Evolutionary conservation across 1,140 invertebrate species (phyloP).

Genomic region (Lanistes nyassanus): DNA sequence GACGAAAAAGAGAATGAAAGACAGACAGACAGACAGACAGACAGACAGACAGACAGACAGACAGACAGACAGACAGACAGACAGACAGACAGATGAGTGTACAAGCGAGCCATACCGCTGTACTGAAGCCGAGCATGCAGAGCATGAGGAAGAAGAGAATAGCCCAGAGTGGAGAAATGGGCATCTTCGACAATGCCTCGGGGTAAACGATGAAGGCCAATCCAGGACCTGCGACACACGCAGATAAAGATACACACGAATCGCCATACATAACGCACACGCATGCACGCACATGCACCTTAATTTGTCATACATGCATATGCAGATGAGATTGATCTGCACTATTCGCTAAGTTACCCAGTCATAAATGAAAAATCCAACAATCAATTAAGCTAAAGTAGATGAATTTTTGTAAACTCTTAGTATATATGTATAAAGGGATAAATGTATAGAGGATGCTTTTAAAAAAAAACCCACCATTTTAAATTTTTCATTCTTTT

Average conservation of each 20-base stretch:
- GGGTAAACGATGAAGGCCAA: conserved; percentile 53
- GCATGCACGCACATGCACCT: not conserved
- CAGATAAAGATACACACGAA: conserved; percentile 11
- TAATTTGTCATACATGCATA: no score
- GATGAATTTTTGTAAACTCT: no score
- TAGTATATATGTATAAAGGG: no score
- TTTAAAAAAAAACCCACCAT: no score
- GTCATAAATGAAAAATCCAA: no score
- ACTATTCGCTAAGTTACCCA: no score
- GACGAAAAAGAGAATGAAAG: not conserved
- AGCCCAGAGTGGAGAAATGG: conserved; percentile 92
- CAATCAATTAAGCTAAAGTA: no score
- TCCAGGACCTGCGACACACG: conserved; percentile 44
- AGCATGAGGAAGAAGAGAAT: conserved; percentile 88
- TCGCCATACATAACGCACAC: not conserved
- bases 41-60: not conserved
- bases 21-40: not conserved
- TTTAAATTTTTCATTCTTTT: no score
- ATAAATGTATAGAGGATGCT: no score
- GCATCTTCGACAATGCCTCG: conserved; percentile 70
- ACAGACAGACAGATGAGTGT: not conserved
- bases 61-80: not conserved
- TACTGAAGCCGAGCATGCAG: not conserved
- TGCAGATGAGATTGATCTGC: no score
- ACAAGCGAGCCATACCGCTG: not conserved